These are phyloP conservation scores for Crotophaga sulcirostris DNA, from an alignment of 2,113 vertebrate genomes.

Conservation along the genomic window DNA sequence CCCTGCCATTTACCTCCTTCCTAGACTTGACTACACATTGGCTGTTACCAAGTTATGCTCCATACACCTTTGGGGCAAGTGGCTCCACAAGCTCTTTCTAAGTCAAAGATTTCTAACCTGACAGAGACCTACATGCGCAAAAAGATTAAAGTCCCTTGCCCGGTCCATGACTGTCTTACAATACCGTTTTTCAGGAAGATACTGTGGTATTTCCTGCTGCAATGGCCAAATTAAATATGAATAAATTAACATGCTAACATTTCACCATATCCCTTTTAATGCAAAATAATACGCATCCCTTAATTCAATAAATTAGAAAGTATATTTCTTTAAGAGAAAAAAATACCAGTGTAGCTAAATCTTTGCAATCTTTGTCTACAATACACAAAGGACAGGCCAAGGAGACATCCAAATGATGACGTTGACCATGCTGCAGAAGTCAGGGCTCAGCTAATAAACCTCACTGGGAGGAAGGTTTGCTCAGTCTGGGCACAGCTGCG, in stretches of 20 bases:
- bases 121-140: not conserved
- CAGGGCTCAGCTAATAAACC: not conserved
- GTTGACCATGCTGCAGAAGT: not conserved
- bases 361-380: slow-evolving; percentile 36
- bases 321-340: slow-evolving; percentile 13
- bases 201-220: not conserved
- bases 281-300: not conserved
- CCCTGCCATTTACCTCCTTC: not conserved
- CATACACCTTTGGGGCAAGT: not conserved
- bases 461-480: not conserved
- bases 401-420: not conserved
- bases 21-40: too few relatives aligned
- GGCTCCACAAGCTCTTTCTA: not conserved
- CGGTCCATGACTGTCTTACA: not conserved
- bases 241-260: not conserved
- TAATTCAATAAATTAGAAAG: slow-evolving; percentile 38
- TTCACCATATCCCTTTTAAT: not conserved
- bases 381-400: not conserved
- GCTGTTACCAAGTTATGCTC: not conserved
- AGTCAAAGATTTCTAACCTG: not conserved
- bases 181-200: not conserved
- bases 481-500: not conserved
- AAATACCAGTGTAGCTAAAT: not conserved
- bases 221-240: not conserved
- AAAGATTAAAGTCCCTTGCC: not conserved